These are phyloP conservation scores for Linyphia triangularis DNA, from an alignment of 2,888 invertebrate species.

Conservation along the genomic window DNA sequence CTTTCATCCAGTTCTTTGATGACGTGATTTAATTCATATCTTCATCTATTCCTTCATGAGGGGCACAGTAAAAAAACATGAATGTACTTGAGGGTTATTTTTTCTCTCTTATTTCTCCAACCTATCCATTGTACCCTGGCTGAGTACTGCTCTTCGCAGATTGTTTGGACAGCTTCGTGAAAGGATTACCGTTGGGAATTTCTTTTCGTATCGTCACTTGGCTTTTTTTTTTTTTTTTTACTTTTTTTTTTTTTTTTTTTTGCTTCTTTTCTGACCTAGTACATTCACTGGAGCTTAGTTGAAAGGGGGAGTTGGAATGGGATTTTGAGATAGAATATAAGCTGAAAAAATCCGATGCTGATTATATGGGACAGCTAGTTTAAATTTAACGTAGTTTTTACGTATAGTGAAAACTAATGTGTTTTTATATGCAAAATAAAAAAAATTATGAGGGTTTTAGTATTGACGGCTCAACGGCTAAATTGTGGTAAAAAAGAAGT, in stretches of 20 bases:
- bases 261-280: neutral
- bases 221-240: neutral
- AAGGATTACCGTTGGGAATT: conserved; percentile 22
- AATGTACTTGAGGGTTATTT: conserved; percentile 24
- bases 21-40: neutral
- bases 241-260: neutral
- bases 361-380: neutral
- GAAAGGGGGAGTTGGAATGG: neutral
- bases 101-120: neutral
- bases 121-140: neutral
- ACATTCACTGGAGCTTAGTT: neutral
- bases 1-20: neutral
- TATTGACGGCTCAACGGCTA: no score
- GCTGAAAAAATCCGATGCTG: neutral
- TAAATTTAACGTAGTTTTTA: neutral
- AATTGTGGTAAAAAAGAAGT: no score
- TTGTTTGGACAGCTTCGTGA: conserved; percentile 34
- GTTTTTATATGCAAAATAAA: no score
- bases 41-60: no score
- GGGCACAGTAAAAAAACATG: neutral
- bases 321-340: neutral
- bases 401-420: no score
- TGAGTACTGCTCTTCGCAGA: neutral
- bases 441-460: no score
- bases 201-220: neutral